Evolutionary conservation across 1,140 invertebrate species (phyloP), one percentile per base, ranked within the genome.

Genomic region (Calephelis nemesis): DNA sequence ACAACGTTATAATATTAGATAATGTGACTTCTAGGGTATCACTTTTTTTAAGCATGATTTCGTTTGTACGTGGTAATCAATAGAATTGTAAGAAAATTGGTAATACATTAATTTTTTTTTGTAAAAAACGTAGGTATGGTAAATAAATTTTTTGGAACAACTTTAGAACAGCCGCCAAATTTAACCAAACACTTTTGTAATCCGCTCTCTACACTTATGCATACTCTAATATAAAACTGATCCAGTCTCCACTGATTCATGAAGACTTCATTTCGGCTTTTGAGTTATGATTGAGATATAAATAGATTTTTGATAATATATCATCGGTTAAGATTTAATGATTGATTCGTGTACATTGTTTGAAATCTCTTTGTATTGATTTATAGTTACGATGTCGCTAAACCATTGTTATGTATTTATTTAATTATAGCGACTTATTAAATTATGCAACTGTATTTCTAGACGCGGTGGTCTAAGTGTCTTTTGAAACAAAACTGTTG

Each of bases 251-350:
- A 60, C 82, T 82, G 79, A 80, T 70, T 73, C 64, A 74, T 74
- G 68, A 87, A 83, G 81, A 71, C 82, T 80, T 85, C 77, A 84
- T 85, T 79, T 77, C 77, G 68, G 69, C 77, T 75, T 77, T 79
- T 81, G 77, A 85, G 68, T 84, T 83, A 86, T 79, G 81, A 82
- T 85, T 85, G 79, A 84, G 83, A 73, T 71, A 73, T 75, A 58
- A 69, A 71, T 63, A 64, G 50, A 45, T 67, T 65, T 67, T 67
- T 54, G 52, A 47, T 58, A 58, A 67, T 67, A 45, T 47, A 67
- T 67, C 65, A 67, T 47, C 65, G 50, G 42, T 30, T 48, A n/a
- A 60, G 52, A 42, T 47, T 58, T 67, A 67, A 67, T 67, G 52
- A 67, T 67, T 54, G 54, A 67, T 67, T 60, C 52, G 45, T 60